Conservation (phyloP, 2,113 vertebrate species). For the Indicator indicator region DNA sequence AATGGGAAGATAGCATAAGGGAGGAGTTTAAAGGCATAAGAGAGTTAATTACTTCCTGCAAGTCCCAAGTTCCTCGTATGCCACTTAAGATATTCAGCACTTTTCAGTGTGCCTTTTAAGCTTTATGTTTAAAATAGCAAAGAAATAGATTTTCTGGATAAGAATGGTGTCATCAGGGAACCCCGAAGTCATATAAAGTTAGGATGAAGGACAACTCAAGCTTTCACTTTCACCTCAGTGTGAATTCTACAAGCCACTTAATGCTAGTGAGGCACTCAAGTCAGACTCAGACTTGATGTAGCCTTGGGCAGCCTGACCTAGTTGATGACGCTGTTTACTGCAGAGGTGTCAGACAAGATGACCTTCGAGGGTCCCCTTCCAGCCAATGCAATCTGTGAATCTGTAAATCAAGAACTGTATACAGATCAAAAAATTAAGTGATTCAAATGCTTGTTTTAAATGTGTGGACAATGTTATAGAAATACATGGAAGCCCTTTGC, state of each 20-base stretch:
- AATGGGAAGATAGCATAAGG: not conserved
- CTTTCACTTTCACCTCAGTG: not conserved
- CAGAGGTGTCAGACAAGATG: no score
- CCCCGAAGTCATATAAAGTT: not conserved
- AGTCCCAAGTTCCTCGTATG: not conserved
- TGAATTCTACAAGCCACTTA: not conserved
- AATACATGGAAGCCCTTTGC: not conserved
- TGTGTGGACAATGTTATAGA: not conserved
- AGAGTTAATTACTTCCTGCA: conserved; percentile 39
- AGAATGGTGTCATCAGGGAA: conserved; percentile 6
- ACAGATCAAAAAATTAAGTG: not conserved
- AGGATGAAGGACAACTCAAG: not conserved
- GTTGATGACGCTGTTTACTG: no score
- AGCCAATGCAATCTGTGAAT: no score
- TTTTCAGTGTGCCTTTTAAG: conserved; percentile 17
- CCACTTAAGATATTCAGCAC: not conserved
- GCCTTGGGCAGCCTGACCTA: no score
- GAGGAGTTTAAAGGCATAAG: not conserved
- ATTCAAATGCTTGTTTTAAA: accelerated
- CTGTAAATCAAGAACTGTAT: not conserved
- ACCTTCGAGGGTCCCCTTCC: no score
- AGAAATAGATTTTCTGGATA: conserved; percentile 35
- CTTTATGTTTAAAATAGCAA: conserved; percentile 35
- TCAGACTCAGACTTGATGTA: no score
- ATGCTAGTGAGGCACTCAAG: not conserved